These are phyloP conservation scores for Drosophila persimilis DNA, from an alignment of 1,140 invertebrate species.

Conservation along the genomic window DNA sequence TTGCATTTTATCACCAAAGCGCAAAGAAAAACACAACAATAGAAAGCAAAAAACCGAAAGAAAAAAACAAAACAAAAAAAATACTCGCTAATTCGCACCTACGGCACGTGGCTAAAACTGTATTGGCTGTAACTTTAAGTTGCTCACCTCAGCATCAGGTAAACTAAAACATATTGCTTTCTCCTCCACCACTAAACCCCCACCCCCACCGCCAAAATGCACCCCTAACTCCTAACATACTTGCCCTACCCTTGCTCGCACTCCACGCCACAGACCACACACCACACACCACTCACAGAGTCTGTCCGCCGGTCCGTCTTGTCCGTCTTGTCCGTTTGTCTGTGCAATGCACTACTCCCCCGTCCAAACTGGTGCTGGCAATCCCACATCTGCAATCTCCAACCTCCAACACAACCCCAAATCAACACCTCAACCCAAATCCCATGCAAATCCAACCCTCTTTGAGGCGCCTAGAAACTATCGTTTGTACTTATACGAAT, in stretches of 20 bases:
- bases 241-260: too few relatives aligned
- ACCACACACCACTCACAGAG: too few relatives aligned
- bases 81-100: slow-evolving; percentile 42
- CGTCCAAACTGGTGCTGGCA: too few relatives aligned
- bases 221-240: not conserved
- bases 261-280: too few relatives aligned
- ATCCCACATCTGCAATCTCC: too few relatives aligned
- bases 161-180: slow-evolving; percentile 17
- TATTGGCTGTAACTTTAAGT: slow-evolving; percentile 53
- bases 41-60: slow-evolving; percentile 1
- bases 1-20: slow-evolving; percentile 74
- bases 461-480: not conserved
- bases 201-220: not conserved
- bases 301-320: too few relatives aligned
- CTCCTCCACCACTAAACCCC: slow-evolving; percentile 3
- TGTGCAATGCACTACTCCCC: too few relatives aligned
- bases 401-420: too few relatives aligned
- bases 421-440: too few relatives aligned
- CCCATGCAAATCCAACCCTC: not conserved
- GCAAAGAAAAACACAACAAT: slow-evolving; percentile 27
- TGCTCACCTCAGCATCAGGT: slow-evolving; percentile 41
- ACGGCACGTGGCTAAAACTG: slow-evolving; percentile 59
- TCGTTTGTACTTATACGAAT: too few relatives aligned
- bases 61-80: slow-evolving; percentile 13
- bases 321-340: too few relatives aligned